A percentile compares a stretch with the other conserved stretches of the same genome.
Conservation (phyloP, 2,888 invertebrate genomes). For the Acanthoscelides obtectus region DNA sequence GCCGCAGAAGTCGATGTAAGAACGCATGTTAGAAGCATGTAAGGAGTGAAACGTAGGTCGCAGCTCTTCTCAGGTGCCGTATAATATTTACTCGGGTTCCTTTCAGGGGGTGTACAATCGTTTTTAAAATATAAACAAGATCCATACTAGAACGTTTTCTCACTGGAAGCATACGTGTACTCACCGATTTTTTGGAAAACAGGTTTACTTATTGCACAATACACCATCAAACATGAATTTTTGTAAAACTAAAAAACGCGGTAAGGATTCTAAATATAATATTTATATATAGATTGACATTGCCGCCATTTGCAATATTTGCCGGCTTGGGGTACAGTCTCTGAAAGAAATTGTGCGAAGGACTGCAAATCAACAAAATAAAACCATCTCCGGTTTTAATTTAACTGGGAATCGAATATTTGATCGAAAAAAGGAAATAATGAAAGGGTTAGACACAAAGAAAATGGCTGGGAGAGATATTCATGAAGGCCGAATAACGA, state of each 20-base stretch:
- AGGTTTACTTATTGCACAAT: constrained; percentile 20
- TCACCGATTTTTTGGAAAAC: constrained; percentile 30
- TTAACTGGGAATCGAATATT: constrained; percentile 15
- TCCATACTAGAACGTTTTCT: constrained; percentile 19
- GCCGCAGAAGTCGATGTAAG: constrained; percentile 35
- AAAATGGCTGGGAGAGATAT: constrained; percentile 1
- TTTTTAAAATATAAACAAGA: constrained; percentile 40
- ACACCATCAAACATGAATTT: constrained; percentile 29
- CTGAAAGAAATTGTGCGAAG: constrained; percentile 21
- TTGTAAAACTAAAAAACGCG: constrained; percentile 31
- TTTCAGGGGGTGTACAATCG: constrained; percentile 43
- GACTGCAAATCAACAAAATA: constrained; percentile 19
- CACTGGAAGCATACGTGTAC: constrained; percentile 19
- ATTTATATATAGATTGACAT: constrained; percentile 45
- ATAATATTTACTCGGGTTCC: constrained; percentile 42
- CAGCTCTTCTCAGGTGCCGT: constrained; percentile 29
- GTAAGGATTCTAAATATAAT: constrained; percentile 42
- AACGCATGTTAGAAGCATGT: constrained; percentile 36
- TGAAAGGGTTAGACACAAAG: constrained; percentile 9
- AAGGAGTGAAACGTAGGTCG: constrained; percentile 38
- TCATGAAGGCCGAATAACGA: not conserved
- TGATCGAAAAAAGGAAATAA: constrained; percentile 14
- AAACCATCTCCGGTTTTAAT: constrained; percentile 19
- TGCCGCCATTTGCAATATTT: constrained; percentile 45
- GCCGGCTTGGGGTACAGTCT: constrained; percentile 42